Conservation (phyloP, 2,113 vertebrate genomes). For the Montifringilla adamsi region DNA sequence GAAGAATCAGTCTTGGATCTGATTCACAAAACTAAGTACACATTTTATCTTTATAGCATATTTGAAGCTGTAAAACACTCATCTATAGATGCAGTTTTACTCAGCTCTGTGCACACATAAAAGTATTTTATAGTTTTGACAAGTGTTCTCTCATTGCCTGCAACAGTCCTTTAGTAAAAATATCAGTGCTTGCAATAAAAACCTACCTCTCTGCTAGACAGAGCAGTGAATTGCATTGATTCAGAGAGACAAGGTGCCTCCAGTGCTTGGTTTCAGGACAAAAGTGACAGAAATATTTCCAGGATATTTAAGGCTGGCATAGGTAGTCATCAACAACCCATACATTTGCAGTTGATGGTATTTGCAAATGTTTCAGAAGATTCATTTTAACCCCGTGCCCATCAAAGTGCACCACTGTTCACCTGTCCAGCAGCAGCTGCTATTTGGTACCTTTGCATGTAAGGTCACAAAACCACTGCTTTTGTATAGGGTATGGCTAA, state of each 20-base stretch:
- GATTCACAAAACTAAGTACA: neutral
- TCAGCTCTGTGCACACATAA: neutral
- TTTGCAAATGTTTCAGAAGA: neutral
- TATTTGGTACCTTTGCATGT: neutral
- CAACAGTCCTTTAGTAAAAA: neutral
- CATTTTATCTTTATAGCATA: neutral
- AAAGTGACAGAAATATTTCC: neutral
- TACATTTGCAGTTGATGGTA: neutral
- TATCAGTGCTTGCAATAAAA: neutral
- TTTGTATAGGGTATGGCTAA: neutral
- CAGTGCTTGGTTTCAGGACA: neutral
- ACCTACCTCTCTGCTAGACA: neutral
- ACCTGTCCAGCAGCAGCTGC: neutral
- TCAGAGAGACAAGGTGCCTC: neutral
- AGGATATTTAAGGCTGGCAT: neutral
- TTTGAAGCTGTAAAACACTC: neutral
- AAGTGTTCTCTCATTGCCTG: neutral
- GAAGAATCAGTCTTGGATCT: neutral
- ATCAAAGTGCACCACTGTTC: neutral
- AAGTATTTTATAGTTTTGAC: slow-evolving; percentile 5
- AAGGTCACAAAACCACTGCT: neutral
- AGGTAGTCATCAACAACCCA: neutral
- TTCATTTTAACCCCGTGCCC: neutral
- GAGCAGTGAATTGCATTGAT: neutral
- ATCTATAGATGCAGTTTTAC: neutral